Percentiles rank a stretch among this genome's conserved stretches.
Evolutionary conservation across 23 tunicate genomes (phyloP).

Genomic region (Diplosoma virens): DNA sequence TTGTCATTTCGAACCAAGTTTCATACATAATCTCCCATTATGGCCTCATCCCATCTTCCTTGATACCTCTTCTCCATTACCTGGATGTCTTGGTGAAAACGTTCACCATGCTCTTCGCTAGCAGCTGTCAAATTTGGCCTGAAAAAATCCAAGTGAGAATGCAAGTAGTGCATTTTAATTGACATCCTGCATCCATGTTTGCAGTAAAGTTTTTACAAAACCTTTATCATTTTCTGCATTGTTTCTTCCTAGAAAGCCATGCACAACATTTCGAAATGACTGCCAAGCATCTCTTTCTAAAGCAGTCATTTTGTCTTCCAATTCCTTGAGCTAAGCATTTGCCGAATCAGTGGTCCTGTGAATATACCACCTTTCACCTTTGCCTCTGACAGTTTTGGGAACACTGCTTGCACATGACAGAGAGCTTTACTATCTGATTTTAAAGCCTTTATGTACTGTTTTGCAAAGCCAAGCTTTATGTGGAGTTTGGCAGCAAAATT

Average conservation of each 20-base stretch:
- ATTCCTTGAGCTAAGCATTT: no score
- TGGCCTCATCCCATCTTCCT: conserved; percentile 19
- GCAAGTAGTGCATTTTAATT: conserved; percentile 23
- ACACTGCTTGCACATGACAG: conserved; percentile 20
- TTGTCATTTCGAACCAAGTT: not conserved
- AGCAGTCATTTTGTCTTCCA: conserved; percentile 20
- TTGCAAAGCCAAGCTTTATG: conserved; percentile 19
- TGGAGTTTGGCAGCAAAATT: conserved; percentile 20
- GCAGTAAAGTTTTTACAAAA: conserved; percentile 14
- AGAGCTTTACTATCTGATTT: conserved; percentile 22
- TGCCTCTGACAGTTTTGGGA: conserved; percentile 3
- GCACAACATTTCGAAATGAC: no score
- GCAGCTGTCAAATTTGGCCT: conserved; percentile 4
- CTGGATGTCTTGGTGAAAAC: conserved; percentile 29
- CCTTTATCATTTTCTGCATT: conserved; percentile 5
- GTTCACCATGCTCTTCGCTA: conserved; percentile 15
- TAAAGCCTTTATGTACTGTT: conserved; percentile 17
- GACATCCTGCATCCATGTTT: conserved; percentile 5
- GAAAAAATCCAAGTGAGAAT: not conserved
- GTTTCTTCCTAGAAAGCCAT: conserved; percentile 26
- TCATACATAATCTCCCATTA: no score
- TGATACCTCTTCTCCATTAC: conserved; percentile 22
- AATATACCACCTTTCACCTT: not conserved
- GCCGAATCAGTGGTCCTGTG: no score
- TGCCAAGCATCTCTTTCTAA: conserved; percentile 24